Evolutionary conservation across 1,140 invertebrate species (phyloP).

Genomic region (Drosophila yakuba): DNA sequence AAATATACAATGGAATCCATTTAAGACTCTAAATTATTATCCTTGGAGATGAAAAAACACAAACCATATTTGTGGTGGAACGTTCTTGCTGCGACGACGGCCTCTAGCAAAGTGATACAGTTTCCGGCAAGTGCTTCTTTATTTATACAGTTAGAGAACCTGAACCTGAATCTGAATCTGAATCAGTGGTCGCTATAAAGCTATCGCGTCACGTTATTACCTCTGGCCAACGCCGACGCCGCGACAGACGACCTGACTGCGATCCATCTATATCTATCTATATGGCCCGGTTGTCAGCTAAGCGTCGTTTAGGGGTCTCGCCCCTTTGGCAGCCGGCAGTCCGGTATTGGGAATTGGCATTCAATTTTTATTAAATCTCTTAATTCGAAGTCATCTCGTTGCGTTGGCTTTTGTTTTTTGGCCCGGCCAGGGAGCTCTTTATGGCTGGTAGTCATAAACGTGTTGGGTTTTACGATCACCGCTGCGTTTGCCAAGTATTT

Average conservation of each 20-base stretch:
- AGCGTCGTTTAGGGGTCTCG: conserved; percentile 48
- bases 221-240: conserved; percentile 25
- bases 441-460: conserved; percentile 43
- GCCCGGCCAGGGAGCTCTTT: conserved; percentile 33
- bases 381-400: conserved; percentile 73
- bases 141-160: conserved; percentile 75
- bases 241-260: conserved; percentile 31
- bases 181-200: conserved; percentile 33
- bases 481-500: conserved; percentile 44
- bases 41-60: background rate
- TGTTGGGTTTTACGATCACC: conserved; percentile 46
- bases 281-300: conserved; percentile 49
- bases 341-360: conserved; percentile 58
- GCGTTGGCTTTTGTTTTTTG: conserved; percentile 63
- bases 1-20: background rate
- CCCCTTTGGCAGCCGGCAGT: conserved; percentile 59
- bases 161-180: conserved; percentile 38
- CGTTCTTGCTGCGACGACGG: conserved; percentile 64
- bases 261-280: conserved; percentile 23
- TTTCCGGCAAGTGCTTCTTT: conserved; percentile 78
- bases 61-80: conserved; percentile 56
- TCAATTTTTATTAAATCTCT: conserved; percentile 74
- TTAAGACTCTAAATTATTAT: background rate
- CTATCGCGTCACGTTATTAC: conserved; percentile 18
- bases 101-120: conserved; percentile 73